phyloP scores from a whole-genome alignment of 2,113 vertebrate species.

The Spea multiplicata region DNA sequence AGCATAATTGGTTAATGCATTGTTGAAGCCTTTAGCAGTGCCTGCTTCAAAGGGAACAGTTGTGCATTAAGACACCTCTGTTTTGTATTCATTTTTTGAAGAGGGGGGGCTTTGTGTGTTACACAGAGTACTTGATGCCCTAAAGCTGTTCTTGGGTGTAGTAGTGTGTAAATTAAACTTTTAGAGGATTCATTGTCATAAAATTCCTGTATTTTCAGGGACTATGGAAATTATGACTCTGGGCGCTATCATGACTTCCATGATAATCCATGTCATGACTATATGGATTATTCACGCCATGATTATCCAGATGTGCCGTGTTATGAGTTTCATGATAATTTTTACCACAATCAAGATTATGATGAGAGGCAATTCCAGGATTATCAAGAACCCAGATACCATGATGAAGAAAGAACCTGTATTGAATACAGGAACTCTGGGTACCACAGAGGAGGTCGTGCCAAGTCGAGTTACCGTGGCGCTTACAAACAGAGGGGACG shows the following conservation, averaged over 20 bases:
- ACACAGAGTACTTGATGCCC: no score
- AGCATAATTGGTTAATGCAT: no score
- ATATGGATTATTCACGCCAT: not conserved
- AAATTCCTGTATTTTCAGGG: constrained; percentile 6
- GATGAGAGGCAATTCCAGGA: constrained; percentile 4
- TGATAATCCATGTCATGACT: constrained; percentile 6
- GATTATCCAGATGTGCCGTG: no score
- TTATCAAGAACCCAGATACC: not conserved
- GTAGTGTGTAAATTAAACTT: no score
- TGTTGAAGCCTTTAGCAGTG: no score
- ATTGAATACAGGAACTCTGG: constrained; percentile 8
- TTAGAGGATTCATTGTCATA: no score
- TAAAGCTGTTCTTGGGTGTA: no score
- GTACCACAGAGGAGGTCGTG: not conserved
- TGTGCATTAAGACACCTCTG: no score
- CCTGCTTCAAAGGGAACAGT: no score
- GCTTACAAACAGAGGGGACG: not conserved
- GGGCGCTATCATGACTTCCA: not conserved
- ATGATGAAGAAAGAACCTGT: constrained; percentile 2
- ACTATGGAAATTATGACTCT: not conserved
- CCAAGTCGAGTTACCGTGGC: constrained; percentile 2
- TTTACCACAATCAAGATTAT: constrained; percentile 10
- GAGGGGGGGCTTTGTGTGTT: no score
- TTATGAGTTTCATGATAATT: not conserved
- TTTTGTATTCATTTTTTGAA: no score